A percentile compares a stretch with the other conserved stretches of the same genome.
Evolutionary conservation across 2,113 vertebrate genomes (phyloP).

Genomic region (Parotia lawesii): DNA sequence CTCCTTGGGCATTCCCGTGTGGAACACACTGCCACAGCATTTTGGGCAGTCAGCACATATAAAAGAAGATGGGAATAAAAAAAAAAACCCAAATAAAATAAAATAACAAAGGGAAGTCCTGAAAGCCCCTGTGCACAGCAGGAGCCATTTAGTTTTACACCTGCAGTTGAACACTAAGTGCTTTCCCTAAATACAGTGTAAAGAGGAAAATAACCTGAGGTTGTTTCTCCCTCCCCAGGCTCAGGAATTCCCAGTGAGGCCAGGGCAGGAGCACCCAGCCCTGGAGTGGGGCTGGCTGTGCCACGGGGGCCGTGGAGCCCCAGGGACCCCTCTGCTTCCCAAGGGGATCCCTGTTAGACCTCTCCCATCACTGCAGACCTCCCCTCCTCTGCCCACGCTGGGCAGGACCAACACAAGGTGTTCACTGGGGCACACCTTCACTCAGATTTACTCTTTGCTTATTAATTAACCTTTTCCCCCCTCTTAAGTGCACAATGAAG

Average conservation of each 20-base stretch:
- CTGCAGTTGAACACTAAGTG: rapidly evolving
- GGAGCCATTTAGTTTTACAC: background rate
- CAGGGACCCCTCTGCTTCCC: background rate
- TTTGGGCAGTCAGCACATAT: background rate
- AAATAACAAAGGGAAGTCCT: background rate
- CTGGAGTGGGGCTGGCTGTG: background rate
- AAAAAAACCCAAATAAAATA: background rate
- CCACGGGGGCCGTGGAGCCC: background rate
- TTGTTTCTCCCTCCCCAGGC: background rate
- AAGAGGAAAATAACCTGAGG: no score
- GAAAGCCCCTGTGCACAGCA: background rate
- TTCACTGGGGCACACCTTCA: rapidly evolving
- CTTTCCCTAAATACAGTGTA: rapidly evolving
- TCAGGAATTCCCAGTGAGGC: background rate
- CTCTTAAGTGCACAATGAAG: background rate
- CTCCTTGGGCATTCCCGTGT: rapidly evolving
- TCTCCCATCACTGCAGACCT: rapidly evolving
- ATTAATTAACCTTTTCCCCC: background rate
- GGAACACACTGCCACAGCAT: background rate
- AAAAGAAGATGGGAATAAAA: background rate
- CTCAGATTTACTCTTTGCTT: background rate
- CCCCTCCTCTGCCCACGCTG: rapidly evolving
- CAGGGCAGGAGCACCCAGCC: background rate
- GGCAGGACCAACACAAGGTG: no score
- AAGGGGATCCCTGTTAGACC: background rate